Percentiles rank a stretch among this genome's conserved stretches.
These are phyloP conservation scores for Silvanus unidentatus DNA, from an alignment of 2,888 invertebrate genomes.

Conservation along the genomic window DNA sequence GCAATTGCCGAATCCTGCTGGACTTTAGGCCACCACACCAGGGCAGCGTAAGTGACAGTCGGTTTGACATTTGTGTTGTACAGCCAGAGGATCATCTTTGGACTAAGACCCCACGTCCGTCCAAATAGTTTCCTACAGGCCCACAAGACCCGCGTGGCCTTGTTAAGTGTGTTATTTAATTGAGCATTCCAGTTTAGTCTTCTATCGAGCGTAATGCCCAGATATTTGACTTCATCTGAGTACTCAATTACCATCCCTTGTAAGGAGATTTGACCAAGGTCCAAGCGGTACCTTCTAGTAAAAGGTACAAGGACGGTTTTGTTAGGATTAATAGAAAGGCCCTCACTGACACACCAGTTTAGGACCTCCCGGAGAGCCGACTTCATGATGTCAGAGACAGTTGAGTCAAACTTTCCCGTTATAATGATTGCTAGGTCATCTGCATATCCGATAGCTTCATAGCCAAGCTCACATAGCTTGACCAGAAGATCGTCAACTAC, in stretches of 20 bases:
- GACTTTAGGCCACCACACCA: too few relatives aligned
- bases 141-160: neutral
- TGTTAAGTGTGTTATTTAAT: too few relatives aligned
- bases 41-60: too few relatives aligned
- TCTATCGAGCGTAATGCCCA: neutral
- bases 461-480: constrained; percentile 10
- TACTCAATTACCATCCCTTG: too few relatives aligned
- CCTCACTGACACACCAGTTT: constrained; percentile 6
- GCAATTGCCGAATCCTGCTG: too few relatives aligned
- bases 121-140: neutral
- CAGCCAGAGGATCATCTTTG: neutral
- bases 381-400: constrained; percentile 2
- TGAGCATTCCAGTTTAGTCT: neutral
- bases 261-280: neutral
- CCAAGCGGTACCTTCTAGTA: neutral
- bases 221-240: too few relatives aligned
- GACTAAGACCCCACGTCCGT: neutral
- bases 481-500: neutral
- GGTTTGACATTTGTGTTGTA: too few relatives aligned
- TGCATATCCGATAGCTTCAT: constrained; percentile 11
- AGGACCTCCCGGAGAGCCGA: constrained; percentile 3
- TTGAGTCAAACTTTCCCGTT: constrained; percentile 2
- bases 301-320: constrained; percentile 7
- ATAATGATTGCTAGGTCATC: constrained; percentile 9
- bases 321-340: constrained; percentile 10